Conservation (phyloP, 2,113 vertebrate species). For the Upupa epops region DNA sequence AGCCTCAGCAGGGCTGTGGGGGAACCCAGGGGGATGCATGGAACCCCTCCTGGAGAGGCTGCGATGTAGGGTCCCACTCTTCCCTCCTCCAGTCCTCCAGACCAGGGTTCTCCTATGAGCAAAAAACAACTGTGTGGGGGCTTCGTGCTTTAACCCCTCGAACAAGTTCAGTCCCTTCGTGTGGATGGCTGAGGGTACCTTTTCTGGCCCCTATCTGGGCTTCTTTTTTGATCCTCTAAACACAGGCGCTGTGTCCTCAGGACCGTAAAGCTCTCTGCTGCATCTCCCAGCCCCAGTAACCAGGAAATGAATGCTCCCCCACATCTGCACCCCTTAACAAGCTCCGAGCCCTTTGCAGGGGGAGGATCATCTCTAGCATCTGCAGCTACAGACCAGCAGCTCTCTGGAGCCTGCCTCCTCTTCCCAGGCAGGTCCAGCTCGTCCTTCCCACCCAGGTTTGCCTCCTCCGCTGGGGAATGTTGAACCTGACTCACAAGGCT, state of each 20-base stretch:
- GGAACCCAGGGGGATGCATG: neutral
- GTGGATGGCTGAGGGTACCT: neutral
- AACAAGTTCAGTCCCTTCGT: neutral
- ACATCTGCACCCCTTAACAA: neutral
- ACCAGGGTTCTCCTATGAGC: rapidly evolving
- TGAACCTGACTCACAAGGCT: slow-evolving; percentile 81
- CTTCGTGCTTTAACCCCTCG: neutral
- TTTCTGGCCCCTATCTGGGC: neutral
- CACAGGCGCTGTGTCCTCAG: neutral
- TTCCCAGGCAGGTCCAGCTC: neutral
- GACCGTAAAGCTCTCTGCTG: neutral
- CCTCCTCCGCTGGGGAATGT: rapidly evolving
- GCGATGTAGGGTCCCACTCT: neutral
- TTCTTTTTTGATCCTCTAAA: neutral
- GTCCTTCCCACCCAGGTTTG: neutral
- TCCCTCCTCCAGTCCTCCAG: neutral
- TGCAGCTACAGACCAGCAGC: neutral
- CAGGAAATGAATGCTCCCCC: neutral
- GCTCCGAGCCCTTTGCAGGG: neutral
- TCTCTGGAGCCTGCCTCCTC: neutral
- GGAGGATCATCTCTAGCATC: neutral
- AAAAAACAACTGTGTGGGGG: neutral
- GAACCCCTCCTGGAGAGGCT: neutral
- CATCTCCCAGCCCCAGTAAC: neutral
- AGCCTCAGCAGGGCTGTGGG: neutral